Evolutionary conservation across 1,140 invertebrate genomes (phyloP), one percentile per base, ranked within the genome.

Genomic region (Spodoptera frugiperda): DNA sequence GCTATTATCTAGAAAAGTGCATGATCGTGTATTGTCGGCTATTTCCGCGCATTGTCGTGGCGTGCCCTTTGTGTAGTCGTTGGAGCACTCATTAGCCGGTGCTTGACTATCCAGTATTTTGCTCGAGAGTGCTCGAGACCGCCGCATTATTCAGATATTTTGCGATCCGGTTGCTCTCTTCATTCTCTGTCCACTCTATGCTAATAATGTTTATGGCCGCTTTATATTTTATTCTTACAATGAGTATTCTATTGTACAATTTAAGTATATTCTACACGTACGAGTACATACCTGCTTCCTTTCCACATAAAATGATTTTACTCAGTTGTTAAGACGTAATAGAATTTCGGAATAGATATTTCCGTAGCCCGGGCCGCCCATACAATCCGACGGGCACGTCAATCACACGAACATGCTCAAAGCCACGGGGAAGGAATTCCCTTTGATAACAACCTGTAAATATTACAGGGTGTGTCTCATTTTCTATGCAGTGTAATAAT

Each of bases 1-100:
- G 30, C 57, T n/a, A 44, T 61, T 61, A 61, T 39, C 57, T 61
- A 61, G 30, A 61, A 61, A 61, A 61, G 57, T 61, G 57, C 57
- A 61, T 39, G 57, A 39, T 61, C 57, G 57, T 10, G 21, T 30
- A 57, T 30, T 57, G 21, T 57, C 55, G 55, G 30, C 30, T n/a
- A 39, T 61, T 30, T 33, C n/a, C 57, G 57, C 15, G 57, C 9
- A 61, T 61, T 61, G 57, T 61, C 57, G 57, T 61, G 57, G 25
- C 15, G 14, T 61, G 21, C 25, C 57, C 39, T 59, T 61, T 61
- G 57, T 61, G 30, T 17, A n/a, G 57, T 44, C 39, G 21, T 55
- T 55, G 4, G 57, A 44, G 57, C 57, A 44, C 57, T 61, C 57
- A 61, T 61, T 61, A 61, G 57, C 57, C 57, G 19, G 30, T 17